phyloP scores from a whole-genome alignment of 2,888 invertebrate species.

The Operophtera brumata region DNA sequence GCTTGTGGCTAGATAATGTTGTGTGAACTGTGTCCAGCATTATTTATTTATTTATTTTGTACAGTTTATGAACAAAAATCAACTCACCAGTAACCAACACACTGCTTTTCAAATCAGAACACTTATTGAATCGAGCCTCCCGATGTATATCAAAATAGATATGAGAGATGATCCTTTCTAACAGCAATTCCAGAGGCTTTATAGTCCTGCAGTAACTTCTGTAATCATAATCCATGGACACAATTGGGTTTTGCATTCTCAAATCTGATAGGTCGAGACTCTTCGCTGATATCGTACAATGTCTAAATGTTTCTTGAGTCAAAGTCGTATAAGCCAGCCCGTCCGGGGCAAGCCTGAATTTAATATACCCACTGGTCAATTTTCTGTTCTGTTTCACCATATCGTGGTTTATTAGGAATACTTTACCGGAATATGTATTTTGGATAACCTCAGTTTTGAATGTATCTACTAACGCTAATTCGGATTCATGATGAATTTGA shows the following conservation, averaged over 20 bases:
- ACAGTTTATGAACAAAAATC: neutral
- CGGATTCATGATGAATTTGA: slow-evolving; percentile 44
- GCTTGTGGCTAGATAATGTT: no score
- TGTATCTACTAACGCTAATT: slow-evolving; percentile 61
- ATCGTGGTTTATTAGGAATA: slow-evolving; percentile 79
- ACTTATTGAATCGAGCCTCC: slow-evolving; percentile 58
- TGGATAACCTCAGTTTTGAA: slow-evolving; percentile 78
- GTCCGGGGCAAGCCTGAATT: slow-evolving; percentile 70
- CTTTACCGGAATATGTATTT: slow-evolving; percentile 69
- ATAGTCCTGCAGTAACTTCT: slow-evolving; percentile 75
- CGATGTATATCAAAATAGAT: slow-evolving; percentile 68
- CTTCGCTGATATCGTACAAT: slow-evolving; percentile 70
- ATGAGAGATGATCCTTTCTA: slow-evolving; percentile 58
- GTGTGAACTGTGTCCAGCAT: no score
- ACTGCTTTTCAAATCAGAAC: slow-evolving; percentile 70
- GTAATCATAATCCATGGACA: slow-evolving; percentile 61
- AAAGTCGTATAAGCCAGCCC: slow-evolving; percentile 72
- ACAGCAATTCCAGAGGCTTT: slow-evolving; percentile 69
- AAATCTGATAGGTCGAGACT: slow-evolving; percentile 58
- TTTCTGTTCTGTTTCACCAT: slow-evolving; percentile 69
- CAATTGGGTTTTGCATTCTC: slow-evolving; percentile 44
- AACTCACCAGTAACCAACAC: slow-evolving; percentile 67
- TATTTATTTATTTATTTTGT: neutral
- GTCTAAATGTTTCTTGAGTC: slow-evolving; percentile 74
- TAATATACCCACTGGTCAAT: slow-evolving; percentile 60